Evolutionary conservation across 2,797 vertebrate genomes (phyloP), one percentile per base, ranked within the genome.

Genomic region (Centroberyx gerrardi): DNA sequence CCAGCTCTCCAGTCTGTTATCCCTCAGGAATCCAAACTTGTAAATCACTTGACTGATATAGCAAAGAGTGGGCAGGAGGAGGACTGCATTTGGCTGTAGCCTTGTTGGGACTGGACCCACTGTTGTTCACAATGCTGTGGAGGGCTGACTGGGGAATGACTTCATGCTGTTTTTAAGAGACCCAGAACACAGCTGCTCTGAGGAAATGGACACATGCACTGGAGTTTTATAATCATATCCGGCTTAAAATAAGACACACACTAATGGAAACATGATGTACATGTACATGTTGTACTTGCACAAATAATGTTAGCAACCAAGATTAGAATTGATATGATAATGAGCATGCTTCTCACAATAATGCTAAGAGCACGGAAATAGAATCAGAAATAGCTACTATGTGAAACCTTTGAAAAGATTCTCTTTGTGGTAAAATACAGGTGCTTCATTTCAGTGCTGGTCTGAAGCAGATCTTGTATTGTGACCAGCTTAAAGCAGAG

Each of bases 151-250:
- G 93, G 94, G 95, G 95, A 94, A 95, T 96, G 94, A 97, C 95
- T 96, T 96, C 95, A 96, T 95, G 93, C 94, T 95, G 95, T 95
- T 96, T 95, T 94, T 95, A 94, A 96, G 73, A 67, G 70, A 80
- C 76, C 56, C 68, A 49, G 77, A 76, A 76, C 84, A 94, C 96
- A 97, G 96, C 97, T 97, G 96, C 96, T 94, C 91, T 59, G 85
- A 96, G 95, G 96, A 87, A 87, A 88, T 48, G 59, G 61, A 84
- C 72, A n/a, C 49, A 66, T 38, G 38, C 54, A 9, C 38, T 44
- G 22, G 12, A 72, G 51, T 83, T 88, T 88, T 82, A 56, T 72
- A 85, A 87, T 84, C 80, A 79, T 13, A 31, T 36, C 33, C 78
- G 70, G 81, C 82, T 84, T 74, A 64, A 74, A 80, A 71, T 68